These are phyloP conservation scores for Trachymyrmex septentrionalis DNA, from an alignment of 1,140 invertebrate species.

Conservation along the genomic window DNA sequence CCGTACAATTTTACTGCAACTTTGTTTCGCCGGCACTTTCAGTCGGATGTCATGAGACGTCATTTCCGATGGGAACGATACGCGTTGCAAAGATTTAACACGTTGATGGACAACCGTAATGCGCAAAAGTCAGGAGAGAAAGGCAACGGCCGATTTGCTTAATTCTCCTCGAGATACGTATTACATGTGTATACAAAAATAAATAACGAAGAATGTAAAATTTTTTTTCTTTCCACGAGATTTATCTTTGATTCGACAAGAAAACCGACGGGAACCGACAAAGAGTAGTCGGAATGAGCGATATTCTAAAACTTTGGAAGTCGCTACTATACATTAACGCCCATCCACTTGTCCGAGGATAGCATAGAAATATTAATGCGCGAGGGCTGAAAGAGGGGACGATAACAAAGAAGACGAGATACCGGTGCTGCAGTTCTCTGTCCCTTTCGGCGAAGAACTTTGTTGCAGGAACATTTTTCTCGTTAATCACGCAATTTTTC, in stretches of 20 bases:
- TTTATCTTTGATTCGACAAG: background rate
- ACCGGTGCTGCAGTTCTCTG: slow-evolving; percentile 26
- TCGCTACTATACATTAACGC: slow-evolving; percentile 28
- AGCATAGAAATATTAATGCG: slow-evolving; percentile 57
- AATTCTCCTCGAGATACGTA: background rate
- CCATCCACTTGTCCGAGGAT: background rate
- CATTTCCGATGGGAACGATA: slow-evolving; percentile 51
- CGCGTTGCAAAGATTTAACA: slow-evolving; percentile 46
- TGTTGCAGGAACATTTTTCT: slow-evolving; percentile 68
- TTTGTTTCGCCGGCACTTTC: slow-evolving; percentile 57
- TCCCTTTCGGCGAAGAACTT: slow-evolving; percentile 50
- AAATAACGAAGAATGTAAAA: background rate
- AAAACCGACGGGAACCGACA: background rate
- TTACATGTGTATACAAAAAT: background rate
- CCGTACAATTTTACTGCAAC: slow-evolving; percentile 44
- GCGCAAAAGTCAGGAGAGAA: slow-evolving; percentile 28
- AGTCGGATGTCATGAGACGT: slow-evolving; percentile 59
- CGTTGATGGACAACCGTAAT: slow-evolving; percentile 49
- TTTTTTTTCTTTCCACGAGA: background rate
- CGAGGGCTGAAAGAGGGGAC: background rate
- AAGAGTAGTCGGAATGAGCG: background rate
- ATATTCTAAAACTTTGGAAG: slow-evolving; percentile 8
- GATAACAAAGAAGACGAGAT: slow-evolving; percentile 36
- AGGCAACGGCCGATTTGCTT: background rate
- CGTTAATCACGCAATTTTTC: slow-evolving; percentile 67